A percentile compares a stretch with the other conserved stretches of the same genome.
These are phyloP conservation scores for Drosophila suboccidentalis DNA, from an alignment of 2,888 invertebrate genomes.

Conservation along the genomic window DNA sequence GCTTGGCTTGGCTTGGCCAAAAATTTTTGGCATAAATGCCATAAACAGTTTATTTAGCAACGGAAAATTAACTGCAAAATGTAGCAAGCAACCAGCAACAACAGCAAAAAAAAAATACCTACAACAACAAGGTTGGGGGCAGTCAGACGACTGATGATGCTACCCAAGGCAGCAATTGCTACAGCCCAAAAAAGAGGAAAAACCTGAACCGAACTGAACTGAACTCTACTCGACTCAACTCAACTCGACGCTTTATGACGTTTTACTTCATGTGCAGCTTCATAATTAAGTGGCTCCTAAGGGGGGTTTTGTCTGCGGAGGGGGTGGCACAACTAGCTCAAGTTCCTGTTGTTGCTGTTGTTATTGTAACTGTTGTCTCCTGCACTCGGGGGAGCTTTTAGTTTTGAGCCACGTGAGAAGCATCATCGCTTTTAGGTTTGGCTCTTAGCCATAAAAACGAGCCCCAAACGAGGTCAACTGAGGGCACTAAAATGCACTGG, in stretches of 20 bases:
- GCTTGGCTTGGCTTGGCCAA: constrained; percentile 49
- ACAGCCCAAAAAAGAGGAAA: constrained; percentile 31
- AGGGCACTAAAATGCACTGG: constrained; percentile 74
- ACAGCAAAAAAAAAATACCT: constrained; percentile 7
- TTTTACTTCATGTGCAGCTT: constrained; percentile 81
- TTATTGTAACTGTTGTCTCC: constrained; percentile 47
- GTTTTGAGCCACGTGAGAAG: constrained; percentile 81
- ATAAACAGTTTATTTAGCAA: constrained; percentile 84
- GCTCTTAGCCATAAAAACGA: constrained; percentile 70
- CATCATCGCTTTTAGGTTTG: constrained; percentile 69
- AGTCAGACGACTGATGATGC: constrained; percentile 66
- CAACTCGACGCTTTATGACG: constrained; percentile 80
- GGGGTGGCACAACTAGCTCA: constrained; percentile 25
- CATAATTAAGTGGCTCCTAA: constrained; percentile 77
- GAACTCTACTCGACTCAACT: constrained; percentile 7
- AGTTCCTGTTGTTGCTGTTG: constrained; percentile 31
- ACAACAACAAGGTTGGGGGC: constrained; percentile 49
- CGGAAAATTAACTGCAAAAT: constrained; percentile 83
- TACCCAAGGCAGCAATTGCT: constrained; percentile 65
- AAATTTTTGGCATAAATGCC: constrained; percentile 82
- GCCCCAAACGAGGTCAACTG: constrained; percentile 78
- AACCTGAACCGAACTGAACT: constrained; percentile 1
- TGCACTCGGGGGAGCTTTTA: constrained; percentile 77
- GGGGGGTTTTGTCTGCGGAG: not conserved
- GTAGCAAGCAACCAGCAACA: constrained; percentile 51